Evolutionary conservation across 2,113 vertebrate species (phyloP), one percentile per base, ranked within the genome.

Genomic region (Vulpes ferrilata): DNA sequence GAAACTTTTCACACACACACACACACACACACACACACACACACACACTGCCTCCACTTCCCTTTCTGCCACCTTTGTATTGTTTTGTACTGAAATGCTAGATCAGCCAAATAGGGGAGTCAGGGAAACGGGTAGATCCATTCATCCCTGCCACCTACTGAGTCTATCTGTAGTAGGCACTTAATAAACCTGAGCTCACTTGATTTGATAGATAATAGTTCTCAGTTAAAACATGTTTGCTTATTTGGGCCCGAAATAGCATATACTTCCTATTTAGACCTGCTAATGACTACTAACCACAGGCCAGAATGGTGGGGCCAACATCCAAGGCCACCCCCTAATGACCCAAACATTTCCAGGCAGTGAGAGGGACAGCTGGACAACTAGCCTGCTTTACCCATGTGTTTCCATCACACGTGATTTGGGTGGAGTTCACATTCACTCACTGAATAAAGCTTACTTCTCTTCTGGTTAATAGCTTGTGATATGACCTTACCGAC

Each of bases 11-110:
- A 11, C 53, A 27, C 64, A 30, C 11, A 12, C 27, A 5, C 64
- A 15, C 64, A 32, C 27, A 30, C 64, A 30, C 64, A 30, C 60
- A 64, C 25, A 30, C 11, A 13, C 67, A 55, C 32, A 22, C 71
- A 38, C 69, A 23, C 35, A 23, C 83, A 30, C 35, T 43, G 43
- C 43, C 43, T 43, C 43, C 43, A 43, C 51, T 15, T 22, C 53
- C 67, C 23, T 65, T 83, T 62, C 55, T 92, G 51, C 59, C 84
- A 67, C 32, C 10, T 73, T 65, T 76, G 43, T 30, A 48, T 55
- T 90, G 9, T 92, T 94, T 85, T 48, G 53, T 57, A 13, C 81
- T 71, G 59, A 97, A 82, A 48, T 78, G 30, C 16, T 57, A n/a
- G 12, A 38, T 11, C 76, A 55, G 43, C 32, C 67, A 76, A 38